Conservation (phyloP, 2,797 vertebrate species). For the Phataginus tricuspis region DNA sequence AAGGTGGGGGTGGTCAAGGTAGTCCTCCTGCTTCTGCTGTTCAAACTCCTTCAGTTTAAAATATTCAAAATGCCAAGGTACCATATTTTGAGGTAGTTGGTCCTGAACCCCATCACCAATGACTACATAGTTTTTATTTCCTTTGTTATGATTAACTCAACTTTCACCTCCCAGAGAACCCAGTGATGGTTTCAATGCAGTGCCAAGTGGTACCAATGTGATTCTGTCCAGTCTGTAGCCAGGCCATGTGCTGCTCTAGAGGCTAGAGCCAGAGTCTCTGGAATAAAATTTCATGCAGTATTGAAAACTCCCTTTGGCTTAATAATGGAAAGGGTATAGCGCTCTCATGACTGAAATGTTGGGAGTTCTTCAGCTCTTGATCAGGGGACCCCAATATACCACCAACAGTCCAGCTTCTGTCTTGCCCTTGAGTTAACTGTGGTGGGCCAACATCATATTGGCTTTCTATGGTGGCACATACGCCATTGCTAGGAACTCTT, state of each 20-base stretch:
- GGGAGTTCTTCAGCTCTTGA: background rate
- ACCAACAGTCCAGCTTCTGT: background rate
- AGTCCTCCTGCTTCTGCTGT: background rate
- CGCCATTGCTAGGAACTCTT: background rate
- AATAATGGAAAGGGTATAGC: background rate
- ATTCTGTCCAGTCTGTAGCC: background rate
- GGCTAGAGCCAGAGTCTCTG: background rate
- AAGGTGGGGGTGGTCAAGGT: background rate
- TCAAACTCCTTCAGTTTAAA: background rate
- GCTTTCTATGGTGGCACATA: background rate
- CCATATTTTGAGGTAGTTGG: background rate
- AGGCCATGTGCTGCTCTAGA: background rate
- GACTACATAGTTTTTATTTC: background rate
- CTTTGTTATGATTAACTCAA: background rate
- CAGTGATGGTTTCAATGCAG: background rate
- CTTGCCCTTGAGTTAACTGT: background rate
- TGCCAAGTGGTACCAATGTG: background rate
- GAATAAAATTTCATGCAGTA: background rate
- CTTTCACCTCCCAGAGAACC: background rate
- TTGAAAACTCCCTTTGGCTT: background rate
- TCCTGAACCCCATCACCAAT: background rate
- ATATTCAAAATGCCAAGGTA: background rate
- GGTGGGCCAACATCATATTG: background rate
- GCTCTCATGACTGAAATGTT: background rate
- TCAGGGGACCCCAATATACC: background rate